Conservation (phyloP, 92 coral and sea anemone species). For the Pocillopora meandrina region DNA sequence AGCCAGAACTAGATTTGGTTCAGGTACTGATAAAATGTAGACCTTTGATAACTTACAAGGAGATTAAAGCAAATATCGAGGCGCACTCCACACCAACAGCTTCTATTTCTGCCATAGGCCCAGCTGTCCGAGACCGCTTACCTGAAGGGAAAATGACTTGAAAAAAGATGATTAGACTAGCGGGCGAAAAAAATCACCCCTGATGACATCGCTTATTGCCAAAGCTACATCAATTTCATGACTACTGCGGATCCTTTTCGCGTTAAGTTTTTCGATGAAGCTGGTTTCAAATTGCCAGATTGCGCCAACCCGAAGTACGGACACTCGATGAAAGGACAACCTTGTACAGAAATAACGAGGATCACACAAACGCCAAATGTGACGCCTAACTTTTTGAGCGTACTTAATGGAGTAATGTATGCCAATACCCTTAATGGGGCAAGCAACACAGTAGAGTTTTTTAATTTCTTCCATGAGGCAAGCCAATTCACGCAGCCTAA, state of each 20-base stretch:
- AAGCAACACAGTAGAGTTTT: constrained; percentile 36
- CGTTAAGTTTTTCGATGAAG: constrained; percentile 36
- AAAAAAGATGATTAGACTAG: constrained; percentile 39
- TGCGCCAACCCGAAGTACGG: constrained; percentile 36
- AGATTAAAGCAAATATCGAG: constrained; percentile 44
- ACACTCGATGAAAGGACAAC: constrained; percentile 37
- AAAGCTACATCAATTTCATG: constrained; percentile 45
- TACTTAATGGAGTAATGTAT: constrained; percentile 28
- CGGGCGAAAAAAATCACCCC: constrained; percentile 49
- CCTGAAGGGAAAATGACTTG: constrained; percentile 61
- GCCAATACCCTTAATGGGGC: constrained; percentile 36
- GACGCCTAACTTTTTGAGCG: constrained; percentile 21
- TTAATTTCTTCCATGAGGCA: constrained; percentile 44
- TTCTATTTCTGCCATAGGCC: constrained; percentile 30
- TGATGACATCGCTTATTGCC: constrained; percentile 29
- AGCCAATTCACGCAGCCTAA: constrained; percentile 38
- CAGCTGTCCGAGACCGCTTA: constrained; percentile 48
- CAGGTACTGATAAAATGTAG: not conserved
- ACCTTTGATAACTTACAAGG: constrained; percentile 45
- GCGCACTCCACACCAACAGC: constrained; percentile 41
- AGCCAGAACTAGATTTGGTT: not conserved
- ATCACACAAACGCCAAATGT: constrained; percentile 41
- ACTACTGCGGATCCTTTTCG: constrained; percentile 51
- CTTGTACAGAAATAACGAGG: constrained; percentile 35
- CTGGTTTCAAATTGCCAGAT: constrained; percentile 37